Conservation (phyloP, 2,797 vertebrate genomes). For the Benthosema pterotum region DNA sequence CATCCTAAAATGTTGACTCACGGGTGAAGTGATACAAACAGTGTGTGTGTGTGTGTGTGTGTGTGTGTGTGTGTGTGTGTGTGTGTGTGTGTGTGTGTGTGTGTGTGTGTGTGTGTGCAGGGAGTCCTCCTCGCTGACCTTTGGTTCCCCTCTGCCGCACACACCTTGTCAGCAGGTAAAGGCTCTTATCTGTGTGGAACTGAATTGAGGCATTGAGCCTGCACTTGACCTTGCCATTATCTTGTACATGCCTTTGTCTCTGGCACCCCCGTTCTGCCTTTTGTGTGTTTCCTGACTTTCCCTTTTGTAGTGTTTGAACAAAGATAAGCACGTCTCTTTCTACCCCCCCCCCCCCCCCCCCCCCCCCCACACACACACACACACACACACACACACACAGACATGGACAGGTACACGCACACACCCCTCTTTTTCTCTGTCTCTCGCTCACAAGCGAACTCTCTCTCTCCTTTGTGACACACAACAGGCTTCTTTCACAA, state of each 20-base stretch:
- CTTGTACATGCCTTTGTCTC: slow-evolving; percentile 77
- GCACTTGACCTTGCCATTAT: slow-evolving; percentile 80
- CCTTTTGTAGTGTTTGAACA: slow-evolving; percentile 71
- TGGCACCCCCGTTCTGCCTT: slow-evolving; percentile 56
- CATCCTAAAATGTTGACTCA: too few species aligned
- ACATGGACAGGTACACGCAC: slow-evolving; percentile 17
- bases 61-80: slow-evolving; percentile 2
- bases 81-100: slow-evolving; percentile 1
- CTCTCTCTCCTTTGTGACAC: slow-evolving; percentile 44
- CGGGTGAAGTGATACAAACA: too few species aligned
- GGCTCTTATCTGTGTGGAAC: slow-evolving; percentile 61
- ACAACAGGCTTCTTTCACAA: slow-evolving; percentile 58
- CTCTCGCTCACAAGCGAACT: slow-evolving; percentile 10
- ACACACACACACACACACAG: slow-evolving; percentile 17
- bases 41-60: slow-evolving; percentile 2
- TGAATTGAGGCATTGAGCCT: slow-evolving; percentile 72
- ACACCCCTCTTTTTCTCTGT: slow-evolving; percentile 30
- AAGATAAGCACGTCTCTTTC: slow-evolving; percentile 71
- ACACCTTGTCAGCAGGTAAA: slow-evolving; percentile 64
- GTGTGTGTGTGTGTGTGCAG: slow-evolving; percentile 20
- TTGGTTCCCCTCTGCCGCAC: slow-evolving; percentile 56
- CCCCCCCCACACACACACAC: slow-evolving; percentile 3
- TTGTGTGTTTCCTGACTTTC: slow-evolving; percentile 69
- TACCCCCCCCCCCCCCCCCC: slow-evolving; percentile 16
- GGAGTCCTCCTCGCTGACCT: slow-evolving; percentile 64